phyloP scores from a whole-genome alignment of 2,113 vertebrate genomes.

The Cheilinus undulatus region DNA sequence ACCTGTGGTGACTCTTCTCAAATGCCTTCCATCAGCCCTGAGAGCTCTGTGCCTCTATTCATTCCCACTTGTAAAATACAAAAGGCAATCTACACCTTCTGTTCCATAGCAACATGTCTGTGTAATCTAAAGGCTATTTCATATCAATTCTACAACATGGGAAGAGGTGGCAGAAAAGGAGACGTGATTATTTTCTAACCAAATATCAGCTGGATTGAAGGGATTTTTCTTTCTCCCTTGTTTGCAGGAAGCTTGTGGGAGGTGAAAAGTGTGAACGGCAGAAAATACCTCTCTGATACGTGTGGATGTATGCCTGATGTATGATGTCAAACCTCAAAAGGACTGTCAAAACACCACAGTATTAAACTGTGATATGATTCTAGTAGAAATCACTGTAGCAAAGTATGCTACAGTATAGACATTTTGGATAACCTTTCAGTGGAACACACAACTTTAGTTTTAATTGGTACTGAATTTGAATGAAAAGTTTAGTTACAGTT shows the following conservation, averaged over 20 bases:
- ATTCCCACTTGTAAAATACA: neutral
- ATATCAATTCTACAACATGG: neutral
- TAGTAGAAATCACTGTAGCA: too few relatives aligned
- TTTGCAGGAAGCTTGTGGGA: constrained; percentile 1
- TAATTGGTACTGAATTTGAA: too few relatives aligned
- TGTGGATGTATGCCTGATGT: neutral
- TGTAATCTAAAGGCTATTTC: constrained; percentile 29
- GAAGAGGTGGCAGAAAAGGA: neutral
- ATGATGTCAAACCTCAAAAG: constrained; percentile 4
- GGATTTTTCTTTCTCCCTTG: neutral
- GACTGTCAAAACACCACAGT: too few relatives aligned
- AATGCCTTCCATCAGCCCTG: constrained; percentile 1
- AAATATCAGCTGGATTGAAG: neutral
- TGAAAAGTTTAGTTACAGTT: too few relatives aligned
- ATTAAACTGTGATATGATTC: too few relatives aligned
- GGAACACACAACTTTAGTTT: too few relatives aligned
- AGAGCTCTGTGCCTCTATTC: constrained; percentile 23
- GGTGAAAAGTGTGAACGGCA: neutral
- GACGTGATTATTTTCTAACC: constrained; percentile 23
- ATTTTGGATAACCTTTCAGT: too few relatives aligned
- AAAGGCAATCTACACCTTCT: constrained; percentile 1
- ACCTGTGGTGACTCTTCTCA: neutral
- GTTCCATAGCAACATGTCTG: neutral
- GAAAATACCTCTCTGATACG: neutral
- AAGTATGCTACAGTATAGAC: too few relatives aligned